phyloP scores from a whole-genome alignment of 2,797 vertebrate genomes.

The Mallotus villosus region DNA sequence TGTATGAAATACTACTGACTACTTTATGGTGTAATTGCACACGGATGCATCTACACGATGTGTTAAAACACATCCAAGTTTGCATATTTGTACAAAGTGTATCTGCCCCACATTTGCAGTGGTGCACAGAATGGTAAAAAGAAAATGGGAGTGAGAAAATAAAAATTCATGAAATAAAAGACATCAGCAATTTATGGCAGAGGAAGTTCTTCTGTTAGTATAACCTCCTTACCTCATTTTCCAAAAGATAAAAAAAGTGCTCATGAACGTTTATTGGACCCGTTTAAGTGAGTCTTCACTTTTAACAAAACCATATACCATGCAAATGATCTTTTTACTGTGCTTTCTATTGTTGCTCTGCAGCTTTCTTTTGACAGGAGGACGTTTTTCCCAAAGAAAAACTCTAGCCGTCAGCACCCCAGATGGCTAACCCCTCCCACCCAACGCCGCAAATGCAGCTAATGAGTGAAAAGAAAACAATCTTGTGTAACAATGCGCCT shows the following conservation, averaged over 20 bases:
- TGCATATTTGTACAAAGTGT: no score
- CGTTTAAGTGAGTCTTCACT: conserved; percentile 8
- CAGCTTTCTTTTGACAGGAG: conserved; percentile 12
- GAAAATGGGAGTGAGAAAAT: neutral
- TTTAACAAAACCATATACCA: neutral
- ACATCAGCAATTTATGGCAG: conserved; percentile 12
- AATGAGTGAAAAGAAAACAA: neutral
- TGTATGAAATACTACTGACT: neutral
- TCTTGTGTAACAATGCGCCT: conserved; percentile 20
- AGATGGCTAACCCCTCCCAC: neutral
- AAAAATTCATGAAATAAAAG: neutral
- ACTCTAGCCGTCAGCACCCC: conserved; percentile 23
- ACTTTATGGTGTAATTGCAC: no score
- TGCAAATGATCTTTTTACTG: neutral
- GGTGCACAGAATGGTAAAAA: neutral
- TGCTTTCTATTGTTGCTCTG: conserved; percentile 1
- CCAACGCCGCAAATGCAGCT: neutral
- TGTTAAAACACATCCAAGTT: no score
- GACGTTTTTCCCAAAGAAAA: conserved; percentile 27
- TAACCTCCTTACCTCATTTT: conserved; percentile 2
- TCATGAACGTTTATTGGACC: conserved; percentile 17
- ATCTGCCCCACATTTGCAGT: no score
- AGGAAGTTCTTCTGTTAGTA: conserved; percentile 13
- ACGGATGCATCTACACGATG: no score
- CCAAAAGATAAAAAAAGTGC: conserved; percentile 27